Evolutionary conservation across 2,888 invertebrate species (phyloP), one percentile per base, ranked within the genome.

Genomic region (Rhingia campestris): DNA sequence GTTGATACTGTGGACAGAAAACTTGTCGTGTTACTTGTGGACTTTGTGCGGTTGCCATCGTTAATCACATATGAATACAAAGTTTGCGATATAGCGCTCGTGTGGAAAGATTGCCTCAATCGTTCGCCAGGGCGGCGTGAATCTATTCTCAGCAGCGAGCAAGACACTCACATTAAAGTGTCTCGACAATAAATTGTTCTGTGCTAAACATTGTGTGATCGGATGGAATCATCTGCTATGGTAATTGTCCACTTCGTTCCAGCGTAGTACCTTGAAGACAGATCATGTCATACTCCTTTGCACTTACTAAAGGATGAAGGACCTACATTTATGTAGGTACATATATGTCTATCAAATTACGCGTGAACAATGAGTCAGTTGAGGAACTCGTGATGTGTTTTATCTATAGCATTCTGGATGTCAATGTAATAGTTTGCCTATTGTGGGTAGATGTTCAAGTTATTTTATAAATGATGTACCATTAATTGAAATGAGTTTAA

Each of bases 1-100:
- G n/a, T 37, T 51, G 49, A 12, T 64, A 39, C 39, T 64, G 64
- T 64, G 39, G 64, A 64, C 9, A 51, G 51, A 32, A 49, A 6
- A 64, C 39, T 51, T 64, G 39, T 51, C 51, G 30, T n/a, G 0
- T 30, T 41, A 58, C 39, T n/a, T 32, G 30, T 32, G 4, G 32
- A 59, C 41, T 32, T 3, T 45, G n/a, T 43, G 30, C 58, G 6
- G 10, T 41, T 58, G 41, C 6, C 41, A 41, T 58, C 58, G 58
- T 58, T 58, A 14, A 33, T 43, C 45, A 63, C 45, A 63, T 45
- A 10, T 32, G 2, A 12, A 58, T 58, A 12, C 41, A 30, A 0
- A 22, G 6, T 10, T 56, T 10, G 32, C 30, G 32, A 32, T 58
- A 41, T 6, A 22, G 6, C 10, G 32, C 33, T 22, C 22, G 14